Conservation (phyloP, 2,888 invertebrate genomes). For the Eremobia ochroleuca region DNA sequence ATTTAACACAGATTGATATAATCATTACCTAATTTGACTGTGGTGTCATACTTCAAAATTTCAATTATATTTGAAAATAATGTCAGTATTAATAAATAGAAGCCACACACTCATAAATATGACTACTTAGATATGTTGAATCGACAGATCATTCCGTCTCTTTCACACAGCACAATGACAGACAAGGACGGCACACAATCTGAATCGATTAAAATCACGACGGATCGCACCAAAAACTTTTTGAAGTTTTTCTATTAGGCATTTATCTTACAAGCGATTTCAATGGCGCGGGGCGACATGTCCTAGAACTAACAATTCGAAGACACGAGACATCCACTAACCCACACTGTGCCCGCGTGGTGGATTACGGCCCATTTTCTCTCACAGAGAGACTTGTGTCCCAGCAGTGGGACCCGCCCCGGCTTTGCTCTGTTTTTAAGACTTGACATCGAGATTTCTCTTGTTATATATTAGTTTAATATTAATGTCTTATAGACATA, state of each 20-base stretch:
- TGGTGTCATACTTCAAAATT: background rate
- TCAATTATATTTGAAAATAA: background rate
- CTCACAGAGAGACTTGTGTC: too few relatives aligned
- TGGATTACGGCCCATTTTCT: background rate
- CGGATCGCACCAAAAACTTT: constrained; percentile 43
- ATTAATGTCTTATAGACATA: background rate
- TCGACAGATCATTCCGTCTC: constrained; percentile 63
- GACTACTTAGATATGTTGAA: constrained; percentile 37
- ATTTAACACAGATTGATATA: background rate
- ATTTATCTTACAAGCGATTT: constrained; percentile 35
- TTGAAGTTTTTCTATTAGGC: constrained; percentile 5
- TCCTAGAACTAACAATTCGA: background rate
- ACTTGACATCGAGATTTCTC: background rate
- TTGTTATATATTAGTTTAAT: background rate
- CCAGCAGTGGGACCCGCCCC: background rate
- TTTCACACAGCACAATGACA: constrained; percentile 21
- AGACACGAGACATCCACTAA: background rate
- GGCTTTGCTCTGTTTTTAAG: background rate
- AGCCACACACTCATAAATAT: constrained; percentile 17
- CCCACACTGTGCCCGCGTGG: background rate
- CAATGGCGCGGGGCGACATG: background rate
- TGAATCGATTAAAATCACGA: constrained; percentile 54
- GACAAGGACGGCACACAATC: constrained; percentile 58
- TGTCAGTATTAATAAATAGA: constrained; percentile 62
- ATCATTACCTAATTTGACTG: background rate